These are phyloP conservation scores for Saguinus imperator DNA, from an alignment of 2,113 vertebrate species.

Conservation along the genomic window DNA sequence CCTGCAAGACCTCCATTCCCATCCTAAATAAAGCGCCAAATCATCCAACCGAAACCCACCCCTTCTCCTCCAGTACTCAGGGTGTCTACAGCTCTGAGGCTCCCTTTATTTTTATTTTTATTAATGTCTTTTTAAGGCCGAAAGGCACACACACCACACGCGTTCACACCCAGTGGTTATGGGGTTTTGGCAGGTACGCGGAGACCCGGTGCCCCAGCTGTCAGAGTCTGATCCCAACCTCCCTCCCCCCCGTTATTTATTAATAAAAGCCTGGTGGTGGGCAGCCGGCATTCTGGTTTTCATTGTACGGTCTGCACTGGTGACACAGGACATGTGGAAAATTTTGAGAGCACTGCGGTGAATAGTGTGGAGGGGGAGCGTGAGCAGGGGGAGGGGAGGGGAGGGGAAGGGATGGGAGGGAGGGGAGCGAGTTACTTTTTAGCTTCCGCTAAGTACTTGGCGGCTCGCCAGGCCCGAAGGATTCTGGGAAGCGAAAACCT, in stretches of 20 bases:
- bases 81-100: conserved; percentile 47
- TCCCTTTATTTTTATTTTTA: conserved; percentile 73
- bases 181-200: conserved; percentile 41
- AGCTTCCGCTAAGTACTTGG: conserved; percentile 94
- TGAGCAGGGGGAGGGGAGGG: not conserved
- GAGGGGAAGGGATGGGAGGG: not conserved
- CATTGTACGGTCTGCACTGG: conserved; percentile 85
- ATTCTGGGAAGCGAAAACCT: conserved; percentile 92
- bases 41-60: conserved; percentile 3
- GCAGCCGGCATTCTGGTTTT: conserved; percentile 82
- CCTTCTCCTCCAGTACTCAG: not conserved
- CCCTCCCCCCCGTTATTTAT: conserved; percentile 52
- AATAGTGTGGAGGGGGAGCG: conserved; percentile 83
- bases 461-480: conserved; percentile 86
- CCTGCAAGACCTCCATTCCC: conserved; percentile 9
- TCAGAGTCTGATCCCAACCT: conserved; percentile 14
- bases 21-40: not conserved
- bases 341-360: conserved; percentile 88
- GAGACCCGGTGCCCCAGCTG: not conserved
- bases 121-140: conserved; percentile 47
- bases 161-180: conserved; percentile 20
- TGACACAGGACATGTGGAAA: conserved; percentile 88
- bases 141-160: not conserved
- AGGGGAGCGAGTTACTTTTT: conserved; percentile 85
- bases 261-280: conserved; percentile 78